Conservation (phyloP, 1,140 invertebrate genomes). For the Oryzaephilus surinamensis region DNA sequence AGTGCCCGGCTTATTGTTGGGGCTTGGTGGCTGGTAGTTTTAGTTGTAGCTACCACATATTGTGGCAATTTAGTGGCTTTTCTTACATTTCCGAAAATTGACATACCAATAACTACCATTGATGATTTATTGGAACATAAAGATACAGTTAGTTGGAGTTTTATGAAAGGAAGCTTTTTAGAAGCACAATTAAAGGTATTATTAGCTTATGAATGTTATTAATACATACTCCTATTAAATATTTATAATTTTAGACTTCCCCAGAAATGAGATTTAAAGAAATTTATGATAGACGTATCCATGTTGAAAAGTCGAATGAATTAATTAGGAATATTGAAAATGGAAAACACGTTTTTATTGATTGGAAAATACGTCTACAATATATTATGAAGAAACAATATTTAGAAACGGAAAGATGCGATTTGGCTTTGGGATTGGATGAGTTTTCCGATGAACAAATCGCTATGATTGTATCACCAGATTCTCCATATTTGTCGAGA, state of each 20-base stretch:
- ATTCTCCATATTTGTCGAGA: constrained; percentile 61
- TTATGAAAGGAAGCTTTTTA: constrained; percentile 61
- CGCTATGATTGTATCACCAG: constrained; percentile 57
- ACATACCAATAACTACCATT: constrained; percentile 62
- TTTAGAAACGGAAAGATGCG: constrained; percentile 49
- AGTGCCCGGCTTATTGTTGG: constrained; percentile 81
- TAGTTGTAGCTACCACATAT: constrained; percentile 85
- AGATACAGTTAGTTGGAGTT: constrained; percentile 59
- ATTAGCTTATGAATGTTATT: too few species aligned
- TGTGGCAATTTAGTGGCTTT: constrained; percentile 88
- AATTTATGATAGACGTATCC: constrained; percentile 43
- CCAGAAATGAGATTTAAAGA: constrained; percentile 43
- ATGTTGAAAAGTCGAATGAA: constrained; percentile 37
- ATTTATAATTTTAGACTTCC: constrained; percentile 35
- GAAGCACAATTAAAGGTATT: constrained; percentile 54
- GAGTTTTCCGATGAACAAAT: constrained; percentile 72
- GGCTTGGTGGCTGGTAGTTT: constrained; percentile 87
- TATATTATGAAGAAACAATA: constrained; percentile 56
- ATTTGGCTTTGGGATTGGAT: constrained; percentile 57
- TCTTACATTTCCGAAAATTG: constrained; percentile 82
- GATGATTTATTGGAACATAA: constrained; percentile 55
- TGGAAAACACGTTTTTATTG: constrained; percentile 63
- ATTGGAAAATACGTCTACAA: constrained; percentile 66
- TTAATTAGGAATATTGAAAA: constrained; percentile 49
- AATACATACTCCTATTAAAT: too few species aligned